Evolutionary conservation across 2,888 invertebrate genomes (phyloP).

Genomic region (Thelaira solivaga): DNA sequence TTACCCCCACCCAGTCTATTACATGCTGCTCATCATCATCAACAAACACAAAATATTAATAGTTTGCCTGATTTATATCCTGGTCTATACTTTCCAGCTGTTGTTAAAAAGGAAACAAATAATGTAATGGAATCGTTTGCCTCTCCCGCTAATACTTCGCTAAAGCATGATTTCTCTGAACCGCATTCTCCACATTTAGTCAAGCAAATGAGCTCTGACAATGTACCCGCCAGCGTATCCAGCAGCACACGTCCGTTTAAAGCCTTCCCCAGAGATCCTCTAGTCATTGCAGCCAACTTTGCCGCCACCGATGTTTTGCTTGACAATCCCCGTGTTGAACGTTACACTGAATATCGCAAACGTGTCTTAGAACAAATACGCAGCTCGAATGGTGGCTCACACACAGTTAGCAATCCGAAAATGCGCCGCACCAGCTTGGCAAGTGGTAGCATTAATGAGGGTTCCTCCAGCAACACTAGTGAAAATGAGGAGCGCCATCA

Average conservation of each 20-base stretch:
- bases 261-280: slow-evolving; percentile 84
- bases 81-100: slow-evolving; percentile 40
- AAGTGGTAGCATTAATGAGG: slow-evolving; percentile 71
- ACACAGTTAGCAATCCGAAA: slow-evolving; percentile 82
- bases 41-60: slow-evolving; percentile 31
- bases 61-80: slow-evolving; percentile 40
- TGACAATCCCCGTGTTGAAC: slow-evolving; percentile 81
- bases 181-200: slow-evolving; percentile 65
- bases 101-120: slow-evolving; percentile 53
- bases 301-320: slow-evolving; percentile 78
- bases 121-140: slow-evolving; percentile 65
- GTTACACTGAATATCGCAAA: slow-evolving; percentile 84
- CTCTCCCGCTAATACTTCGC: slow-evolving; percentile 59
- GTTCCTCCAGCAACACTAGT: slow-evolving; percentile 71
- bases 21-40: slow-evolving; percentile 37
- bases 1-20: slow-evolving; percentile 19
- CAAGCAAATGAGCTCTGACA: slow-evolving; percentile 38
- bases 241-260: slow-evolving; percentile 81
- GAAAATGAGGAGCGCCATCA: slow-evolving; percentile 74
- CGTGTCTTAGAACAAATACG: slow-evolving; percentile 82
- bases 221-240: slow-evolving; percentile 63
- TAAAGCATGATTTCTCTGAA: slow-evolving; percentile 32
- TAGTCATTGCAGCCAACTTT: slow-evolving; percentile 80
- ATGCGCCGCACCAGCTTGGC: slow-evolving; percentile 81
- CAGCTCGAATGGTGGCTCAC: slow-evolving; percentile 80